Evolutionary conservation across 2,113 vertebrate genomes (phyloP).

Genomic region (Amazona vittata): DNA sequence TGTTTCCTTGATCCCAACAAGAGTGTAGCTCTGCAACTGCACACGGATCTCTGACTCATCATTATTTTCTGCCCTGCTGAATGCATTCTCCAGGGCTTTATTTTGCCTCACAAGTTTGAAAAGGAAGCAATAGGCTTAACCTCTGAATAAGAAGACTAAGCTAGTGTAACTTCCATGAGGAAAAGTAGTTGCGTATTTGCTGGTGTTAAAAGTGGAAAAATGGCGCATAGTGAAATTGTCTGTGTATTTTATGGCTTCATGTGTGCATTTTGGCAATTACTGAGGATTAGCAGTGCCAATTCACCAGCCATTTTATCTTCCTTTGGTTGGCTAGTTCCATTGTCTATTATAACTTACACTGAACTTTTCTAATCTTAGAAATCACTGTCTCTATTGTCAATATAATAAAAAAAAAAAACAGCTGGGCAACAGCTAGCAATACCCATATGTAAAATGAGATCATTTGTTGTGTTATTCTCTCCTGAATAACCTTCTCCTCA

Average conservation of each 20-base stretch:
- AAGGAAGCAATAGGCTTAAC: background rate
- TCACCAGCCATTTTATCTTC: background rate
- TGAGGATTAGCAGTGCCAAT: background rate
- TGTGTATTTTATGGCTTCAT: background rate
- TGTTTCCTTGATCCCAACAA: background rate
- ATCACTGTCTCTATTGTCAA: background rate
- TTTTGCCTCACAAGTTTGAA: background rate
- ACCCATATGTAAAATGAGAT: background rate
- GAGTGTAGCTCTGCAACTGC: background rate
- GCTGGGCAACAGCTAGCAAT: background rate
- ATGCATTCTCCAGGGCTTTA: background rate
- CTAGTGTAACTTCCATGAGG: background rate
- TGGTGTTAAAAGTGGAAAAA: background rate
- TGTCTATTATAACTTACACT: background rate
- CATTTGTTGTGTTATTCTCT: background rate
- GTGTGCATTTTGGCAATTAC: background rate
- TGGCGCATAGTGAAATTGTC: background rate
- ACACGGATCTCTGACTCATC: background rate
- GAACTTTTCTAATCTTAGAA: background rate
- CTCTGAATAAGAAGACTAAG: background rate
- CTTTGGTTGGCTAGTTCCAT: background rate
- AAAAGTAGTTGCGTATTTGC: background rate
- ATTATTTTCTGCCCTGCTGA: background rate
- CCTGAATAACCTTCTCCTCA: background rate
- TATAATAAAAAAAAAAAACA: background rate